A percentile compares a stretch with the other conserved stretches of the same genome.
Evolutionary conservation across 2,113 vertebrate species (phyloP).

Genomic region (Pogonocichla stellata): DNA sequence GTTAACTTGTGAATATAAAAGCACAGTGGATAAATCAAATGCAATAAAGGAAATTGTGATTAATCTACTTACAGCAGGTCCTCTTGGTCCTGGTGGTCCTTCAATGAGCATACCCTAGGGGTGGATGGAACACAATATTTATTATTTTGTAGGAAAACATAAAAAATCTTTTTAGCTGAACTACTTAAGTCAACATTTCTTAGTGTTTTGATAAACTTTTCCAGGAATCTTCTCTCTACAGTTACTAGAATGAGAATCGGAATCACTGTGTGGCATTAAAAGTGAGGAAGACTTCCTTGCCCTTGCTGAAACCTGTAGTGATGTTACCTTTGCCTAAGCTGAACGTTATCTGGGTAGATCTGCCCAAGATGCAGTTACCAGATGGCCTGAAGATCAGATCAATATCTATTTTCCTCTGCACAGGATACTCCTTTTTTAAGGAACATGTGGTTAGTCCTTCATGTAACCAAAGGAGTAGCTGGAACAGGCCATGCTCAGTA

Average conservation of each 20-base stretch:
- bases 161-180: not conserved
- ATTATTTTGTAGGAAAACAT: not conserved
- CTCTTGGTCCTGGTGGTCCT: constrained; percentile 87
- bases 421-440: not conserved
- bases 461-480: not conserved
- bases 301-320: not conserved
- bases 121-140: not conserved
- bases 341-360: not conserved
- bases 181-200: not conserved
- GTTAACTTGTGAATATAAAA: not conserved
- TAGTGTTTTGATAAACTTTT: not conserved
- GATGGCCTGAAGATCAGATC: not conserved
- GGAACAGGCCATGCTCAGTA: not conserved
- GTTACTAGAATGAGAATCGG: not conserved
- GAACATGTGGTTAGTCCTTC: not conserved
- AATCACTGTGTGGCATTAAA: not conserved
- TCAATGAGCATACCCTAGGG: constrained; percentile 95
- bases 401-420: not conserved
- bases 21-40: not conserved
- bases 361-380: not conserved
- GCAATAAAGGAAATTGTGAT: not conserved
- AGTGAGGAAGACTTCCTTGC: not conserved
- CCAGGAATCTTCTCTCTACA: not conserved
- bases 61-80: constrained; percentile 86
- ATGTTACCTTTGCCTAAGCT: not conserved